phyloP scores from a whole-genome alignment of 1,140 invertebrate species.

The Euborellia annulipes region DNA sequence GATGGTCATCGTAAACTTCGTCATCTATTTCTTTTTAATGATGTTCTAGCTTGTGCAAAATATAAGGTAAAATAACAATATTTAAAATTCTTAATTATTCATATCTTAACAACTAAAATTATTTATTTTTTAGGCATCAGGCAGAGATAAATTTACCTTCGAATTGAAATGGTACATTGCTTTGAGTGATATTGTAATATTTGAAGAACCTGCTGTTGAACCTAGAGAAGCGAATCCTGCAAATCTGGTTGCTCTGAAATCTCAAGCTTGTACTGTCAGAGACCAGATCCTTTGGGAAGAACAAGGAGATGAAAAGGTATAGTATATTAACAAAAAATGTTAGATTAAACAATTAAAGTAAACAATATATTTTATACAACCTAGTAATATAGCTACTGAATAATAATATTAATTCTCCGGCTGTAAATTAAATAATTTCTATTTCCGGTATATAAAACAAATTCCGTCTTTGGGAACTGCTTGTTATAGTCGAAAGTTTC shows the following conservation, averaged over 20 bases:
- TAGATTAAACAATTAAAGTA: no score
- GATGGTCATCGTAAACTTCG: slow-evolving; percentile 77
- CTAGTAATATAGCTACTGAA: no score
- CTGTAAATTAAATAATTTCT: no score
- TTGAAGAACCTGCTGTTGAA: slow-evolving; percentile 50
- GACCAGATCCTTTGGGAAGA: slow-evolving; percentile 69
- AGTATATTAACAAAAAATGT: no score
- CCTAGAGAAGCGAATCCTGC: slow-evolving; percentile 54
- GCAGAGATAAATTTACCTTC: slow-evolving; percentile 75
- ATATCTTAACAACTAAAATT: not conserved
- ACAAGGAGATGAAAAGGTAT: slow-evolving; percentile 43
- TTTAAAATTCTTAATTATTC: not conserved
- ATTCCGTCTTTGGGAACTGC: no score
- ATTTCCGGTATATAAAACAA: no score
- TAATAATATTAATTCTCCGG: no score
- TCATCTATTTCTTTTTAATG: slow-evolving; percentile 87
- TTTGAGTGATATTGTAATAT: slow-evolving; percentile 53
- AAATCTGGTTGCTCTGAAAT: slow-evolving; percentile 69
- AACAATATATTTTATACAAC: no score
- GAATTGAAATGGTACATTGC: slow-evolving; percentile 85
- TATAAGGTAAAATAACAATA: slow-evolving; percentile 47
- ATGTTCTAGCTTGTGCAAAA: slow-evolving; percentile 89
- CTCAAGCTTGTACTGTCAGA: slow-evolving; percentile 67
- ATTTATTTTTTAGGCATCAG: slow-evolving; percentile 39
- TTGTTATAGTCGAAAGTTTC: no score